Percentiles rank a stretch among this genome's conserved stretches.
phyloP scores from a whole-genome alignment of 2,113 vertebrate species.

The Microcebus murinus region DNA sequence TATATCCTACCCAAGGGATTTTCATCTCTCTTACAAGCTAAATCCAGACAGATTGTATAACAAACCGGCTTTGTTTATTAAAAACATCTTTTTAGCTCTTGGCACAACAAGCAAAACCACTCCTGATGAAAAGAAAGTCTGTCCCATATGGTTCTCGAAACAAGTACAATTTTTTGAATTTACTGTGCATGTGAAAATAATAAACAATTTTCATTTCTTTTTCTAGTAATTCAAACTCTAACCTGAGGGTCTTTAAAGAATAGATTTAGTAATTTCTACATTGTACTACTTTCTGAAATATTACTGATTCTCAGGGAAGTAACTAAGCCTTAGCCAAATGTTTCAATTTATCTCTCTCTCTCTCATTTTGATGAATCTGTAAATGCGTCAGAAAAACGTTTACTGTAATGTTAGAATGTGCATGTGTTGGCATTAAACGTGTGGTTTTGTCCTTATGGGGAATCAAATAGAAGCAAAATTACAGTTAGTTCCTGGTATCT shows the following conservation, averaged over 20 bases:
- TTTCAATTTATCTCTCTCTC: slow-evolving; percentile 47
- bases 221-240: slow-evolving; percentile 68
- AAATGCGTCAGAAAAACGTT: slow-evolving; percentile 72
- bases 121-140: slow-evolving; percentile 77
- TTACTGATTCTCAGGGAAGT: slow-evolving; percentile 55
- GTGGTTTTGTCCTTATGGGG: slow-evolving; percentile 64
- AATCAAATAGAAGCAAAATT: slow-evolving; percentile 71
- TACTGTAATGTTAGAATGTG: slow-evolving; percentile 73
- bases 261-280: slow-evolving; percentile 63
- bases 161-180: slow-evolving; percentile 70
- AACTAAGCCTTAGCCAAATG: slow-evolving; percentile 55
- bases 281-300: slow-evolving; percentile 60
- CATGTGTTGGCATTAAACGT: slow-evolving; percentile 69
- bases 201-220: slow-evolving; percentile 81
- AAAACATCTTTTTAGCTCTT: slow-evolving; percentile 79
- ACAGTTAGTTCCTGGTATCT: slow-evolving; percentile 73
- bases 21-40: slow-evolving; percentile 42
- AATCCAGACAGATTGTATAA: slow-evolving; percentile 70
- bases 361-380: slow-evolving; percentile 15
- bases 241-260: slow-evolving; percentile 71
- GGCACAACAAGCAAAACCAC: slow-evolving; percentile 75
- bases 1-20: slow-evolving; percentile 51
- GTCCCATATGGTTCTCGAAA: slow-evolving; percentile 75
- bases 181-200: slow-evolving; percentile 80
- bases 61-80: slow-evolving; percentile 73